Base-by-base conservation (phyloP, 1,140 invertebrate genomes). In the Ceratoteleas bidentatus region DNA sequence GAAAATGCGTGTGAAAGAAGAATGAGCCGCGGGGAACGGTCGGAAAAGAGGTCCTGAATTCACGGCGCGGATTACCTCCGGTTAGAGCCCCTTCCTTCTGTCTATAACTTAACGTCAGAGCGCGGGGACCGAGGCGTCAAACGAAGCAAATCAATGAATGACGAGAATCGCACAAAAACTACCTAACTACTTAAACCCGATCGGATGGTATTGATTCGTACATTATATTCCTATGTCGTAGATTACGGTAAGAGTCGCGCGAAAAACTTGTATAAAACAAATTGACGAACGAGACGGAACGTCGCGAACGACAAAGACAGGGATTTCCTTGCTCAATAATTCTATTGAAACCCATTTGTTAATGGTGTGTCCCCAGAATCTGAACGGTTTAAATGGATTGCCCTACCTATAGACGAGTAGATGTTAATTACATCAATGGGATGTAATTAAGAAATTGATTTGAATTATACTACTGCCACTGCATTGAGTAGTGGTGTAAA, bases 101-200 rank as follows among this genome's bases (percentile, higher is more conserved):
- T 82, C 49, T 50, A 33, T 64, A 56, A 56, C 36, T 32, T 38
- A 57, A 49, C 40, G 58, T 64, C 49, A 56, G 47, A 70, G 47
- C 40, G 47, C 76, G 45, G 60, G 53, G 40, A 77, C 61, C 50
- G 57, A 62, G 58, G 58, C 40, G 78, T 65, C 45, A 54, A 76
- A 73, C 57, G 62, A 73, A 68, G 68, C 47, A 73, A 81, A 72
- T 70, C 34, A 77, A 72, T 72, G 58, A 45, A 45, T 45, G 43
- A 45, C 33, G 32, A 83, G 86, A 73, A 84, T 69, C 85, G 86
- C 86, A 87, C 86, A 87, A 87, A 86, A 40, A 61, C 32, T 62
- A 78, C 54, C 70, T 45, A 69, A 61, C 53, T 86, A 85, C 61
- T 87, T 75, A 81, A 86, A 57, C 81, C 74, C 70, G 84, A 85